Evolutionary conservation across 2,797 vertebrate genomes (phyloP).

Genomic region (Arvicola amphibius): DNA sequence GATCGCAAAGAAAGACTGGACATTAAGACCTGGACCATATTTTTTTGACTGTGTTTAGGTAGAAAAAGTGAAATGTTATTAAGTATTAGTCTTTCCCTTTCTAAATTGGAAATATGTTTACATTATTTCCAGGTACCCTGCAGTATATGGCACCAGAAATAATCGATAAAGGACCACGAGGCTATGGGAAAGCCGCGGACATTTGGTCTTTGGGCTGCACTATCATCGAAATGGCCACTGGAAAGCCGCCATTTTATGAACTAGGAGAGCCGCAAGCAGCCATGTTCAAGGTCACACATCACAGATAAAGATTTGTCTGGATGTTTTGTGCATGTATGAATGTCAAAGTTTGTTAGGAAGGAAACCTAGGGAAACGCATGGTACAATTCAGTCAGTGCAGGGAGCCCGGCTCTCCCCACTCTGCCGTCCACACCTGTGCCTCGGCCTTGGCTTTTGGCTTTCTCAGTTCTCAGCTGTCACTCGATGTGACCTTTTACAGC

Average conservation of each 20-base stretch:
- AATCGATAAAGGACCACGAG: constrained; percentile 97
- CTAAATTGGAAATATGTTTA: constrained; percentile 35
- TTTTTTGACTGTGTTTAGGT: constrained; percentile 20
- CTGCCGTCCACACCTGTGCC: neutral
- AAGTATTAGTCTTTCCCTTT: neutral
- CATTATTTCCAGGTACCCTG: constrained; percentile 92
- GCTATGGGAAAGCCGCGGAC: constrained; percentile 98
- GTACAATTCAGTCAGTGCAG: neutral
- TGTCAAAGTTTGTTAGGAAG: neutral
- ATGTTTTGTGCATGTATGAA: neutral
- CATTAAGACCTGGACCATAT: neutral
- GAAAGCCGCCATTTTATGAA: constrained; percentile 98
- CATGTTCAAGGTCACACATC: constrained; percentile 97
- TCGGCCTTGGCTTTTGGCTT: constrained; percentile 7
- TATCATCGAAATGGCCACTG: constrained; percentile 99
- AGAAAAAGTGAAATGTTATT: neutral
- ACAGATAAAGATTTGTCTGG: neutral
- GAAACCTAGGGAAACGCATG: neutral
- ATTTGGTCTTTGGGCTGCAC: constrained; percentile 99
- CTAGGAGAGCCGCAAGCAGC: constrained; percentile 98
- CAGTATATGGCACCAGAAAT: constrained; percentile 99
- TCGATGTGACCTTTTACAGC: neutral
- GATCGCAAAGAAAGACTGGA: neutral
- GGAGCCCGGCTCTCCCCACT: neutral
- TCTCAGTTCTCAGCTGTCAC: neutral